Evolutionary conservation across 2,797 vertebrate species (phyloP).

Genomic region (Phoeniculus purpureus): DNA sequence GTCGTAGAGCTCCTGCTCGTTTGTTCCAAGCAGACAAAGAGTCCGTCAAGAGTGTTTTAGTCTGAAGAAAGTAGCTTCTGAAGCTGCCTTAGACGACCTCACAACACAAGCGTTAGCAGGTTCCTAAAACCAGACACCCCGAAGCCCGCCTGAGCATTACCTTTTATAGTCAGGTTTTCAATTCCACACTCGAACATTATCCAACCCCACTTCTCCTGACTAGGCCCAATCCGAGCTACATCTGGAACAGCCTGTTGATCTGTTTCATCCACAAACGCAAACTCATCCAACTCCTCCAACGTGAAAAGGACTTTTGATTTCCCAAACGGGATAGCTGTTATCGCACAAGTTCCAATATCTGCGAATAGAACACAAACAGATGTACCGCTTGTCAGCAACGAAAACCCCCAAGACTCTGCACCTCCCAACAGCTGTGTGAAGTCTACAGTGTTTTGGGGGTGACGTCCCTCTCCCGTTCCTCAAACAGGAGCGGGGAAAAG

Average conservation of each 20-base stretch:
- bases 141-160: slow-evolving; percentile 67
- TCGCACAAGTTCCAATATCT: slow-evolving; percentile 95
- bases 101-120: not conserved
- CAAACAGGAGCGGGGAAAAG: not conserved
- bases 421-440: not conserved
- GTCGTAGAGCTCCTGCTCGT: not conserved
- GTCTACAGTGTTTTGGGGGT: not conserved
- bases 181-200: slow-evolving; percentile 99
- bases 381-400: not conserved
- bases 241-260: slow-evolving; percentile 84
- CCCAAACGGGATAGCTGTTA: slow-evolving; percentile 97
- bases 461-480: not conserved
- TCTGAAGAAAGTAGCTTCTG: not conserved
- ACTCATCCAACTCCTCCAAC: slow-evolving; percentile 95
- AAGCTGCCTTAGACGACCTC: not conserved
- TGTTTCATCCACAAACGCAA: slow-evolving; percentile 92
- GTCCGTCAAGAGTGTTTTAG: not conserved
- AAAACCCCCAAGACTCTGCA: not conserved
- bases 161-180: slow-evolving; percentile 97
- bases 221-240: slow-evolving; percentile 81
- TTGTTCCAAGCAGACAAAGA: not conserved
- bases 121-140: not conserved
- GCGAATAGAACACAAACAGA: slow-evolving; percentile 21
- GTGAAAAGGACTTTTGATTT: slow-evolving; percentile 99
- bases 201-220: slow-evolving; percentile 98